Evolutionary conservation across 1,140 invertebrate genomes (phyloP), one percentile per base, ranked within the genome.

Genomic region (Drosophila cardini): DNA sequence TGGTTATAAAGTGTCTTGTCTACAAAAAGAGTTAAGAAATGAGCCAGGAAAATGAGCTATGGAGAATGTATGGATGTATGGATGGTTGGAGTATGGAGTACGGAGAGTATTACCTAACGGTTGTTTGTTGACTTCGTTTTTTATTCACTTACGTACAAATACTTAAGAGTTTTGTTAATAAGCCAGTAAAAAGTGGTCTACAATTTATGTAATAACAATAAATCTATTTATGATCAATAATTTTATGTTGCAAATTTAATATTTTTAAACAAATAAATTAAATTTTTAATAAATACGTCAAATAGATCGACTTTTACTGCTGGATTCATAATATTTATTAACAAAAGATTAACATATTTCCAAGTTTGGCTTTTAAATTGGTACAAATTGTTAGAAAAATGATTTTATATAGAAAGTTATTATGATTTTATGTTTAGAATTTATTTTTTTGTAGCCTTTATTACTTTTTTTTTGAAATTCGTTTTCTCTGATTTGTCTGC

Each of bases 51-150:
- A 15, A 21, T 15, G 45, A 6, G 45, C 4, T 38, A 55, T 21
- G 34, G 16, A 38, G 52, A 55, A 52, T 52, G 52, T 55, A 2
- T 26, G 8, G n/a, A n/a, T n/a, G n/a, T n/a, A n/a, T n/a, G n/a
- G n/a, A n/a, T n/a, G n/a, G n/a, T n/a, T n/a, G n/a, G 43, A 8
- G 16, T 18, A 21, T 0, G 1, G 11, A 36, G 34, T 13, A 10
- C 10, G 42, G 10, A 30, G n/a, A 30, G 16, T 42, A n/a, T 62
- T 38, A 8, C 52, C 32, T 40, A 55, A 55, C 32, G 21, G 21
- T 26, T 26, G 21, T 5, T 26, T 21, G 34, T 32, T 55, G 8
- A 38, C 52, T 40, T 13, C 15, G 30, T 53, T 34, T 53, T 40
- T 40, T n/a, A n/a, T n/a, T n/a, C n/a, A n/a, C n/a, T n/a, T n/a